Evolutionary conservation across 1,140 invertebrate species (phyloP), one percentile per base, ranked within the genome.

Genomic region (Adoxophyes honmai): DNA sequence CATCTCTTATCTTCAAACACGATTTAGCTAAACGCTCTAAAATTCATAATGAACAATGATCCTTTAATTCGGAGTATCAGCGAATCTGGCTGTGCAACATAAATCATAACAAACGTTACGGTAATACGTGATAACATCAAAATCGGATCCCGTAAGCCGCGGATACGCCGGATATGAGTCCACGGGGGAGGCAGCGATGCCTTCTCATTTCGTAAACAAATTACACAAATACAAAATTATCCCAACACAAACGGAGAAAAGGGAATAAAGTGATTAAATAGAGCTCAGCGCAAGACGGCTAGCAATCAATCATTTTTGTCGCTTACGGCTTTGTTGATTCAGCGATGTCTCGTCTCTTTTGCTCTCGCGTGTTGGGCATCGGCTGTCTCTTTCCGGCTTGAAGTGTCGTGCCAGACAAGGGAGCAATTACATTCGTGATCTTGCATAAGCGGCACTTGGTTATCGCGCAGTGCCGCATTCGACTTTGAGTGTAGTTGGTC

Each of bases 181-280:
- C 62, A 62, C 58, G 58, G 59, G 72, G 68, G 11, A 63, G 79
- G 73, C 73, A 74, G 72, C 68, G 6, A 71, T 76, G 68, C 71
- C 73, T 76, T 60, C 81, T 85, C 77, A 86, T 88, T 85, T 78
- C 77, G 64, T 83, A 83, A 79, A 88, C 86, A 88, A 88, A 88
- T 86, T 88, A 88, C 78, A 85, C 82, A 86, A 88, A 88, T 87
- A 87, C 79, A 78, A 88, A 88, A 87, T 88, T 83, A 88, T 88
- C 77, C 76, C 73, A 81, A 84, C 75, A 79, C 81, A 86, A 88
- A 88, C 82, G 83, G 76, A 87, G 86, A 89, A 89, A 88, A 90
- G 87, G 88, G 87, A 90, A 89, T 90, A 88, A 88, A 90, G 89
- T 90, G 88, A 90, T 90, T 90, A 90, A 90, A 90, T 89, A 90